A percentile compares a stretch with the other conserved stretches of the same genome.
These are phyloP conservation scores for Drosophila acutilabella DNA, from an alignment of 2,888 invertebrate genomes.

Conservation along the genomic window DNA sequence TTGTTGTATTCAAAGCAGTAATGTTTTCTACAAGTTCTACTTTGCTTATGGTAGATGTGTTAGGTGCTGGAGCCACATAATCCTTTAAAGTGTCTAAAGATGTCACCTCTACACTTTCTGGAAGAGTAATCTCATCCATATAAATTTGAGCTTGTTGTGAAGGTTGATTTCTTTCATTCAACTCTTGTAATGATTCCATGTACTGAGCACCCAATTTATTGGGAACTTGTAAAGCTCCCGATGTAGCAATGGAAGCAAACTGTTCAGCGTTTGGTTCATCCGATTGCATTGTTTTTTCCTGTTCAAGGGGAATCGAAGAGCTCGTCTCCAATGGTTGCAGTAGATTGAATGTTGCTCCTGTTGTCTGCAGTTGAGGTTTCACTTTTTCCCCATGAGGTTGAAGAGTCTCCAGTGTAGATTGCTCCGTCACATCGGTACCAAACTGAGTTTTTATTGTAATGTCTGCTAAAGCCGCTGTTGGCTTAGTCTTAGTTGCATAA, in stretches of 20 bases:
- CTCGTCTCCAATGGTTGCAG: slow-evolving; percentile 71
- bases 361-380: slow-evolving; percentile 53
- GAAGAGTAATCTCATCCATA: slow-evolving; percentile 72
- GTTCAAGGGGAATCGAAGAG: slow-evolving; percentile 64
- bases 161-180: slow-evolving; percentile 23
- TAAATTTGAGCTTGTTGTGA: slow-evolving; percentile 85
- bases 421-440: slow-evolving; percentile 56
- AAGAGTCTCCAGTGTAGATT: slow-evolving; percentile 68
- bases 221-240: slow-evolving; percentile 86
- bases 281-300: slow-evolving; percentile 56
- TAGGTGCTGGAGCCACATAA: slow-evolving; percentile 69
- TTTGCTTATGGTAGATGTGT: slow-evolving; percentile 40
- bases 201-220: slow-evolving; percentile 87
- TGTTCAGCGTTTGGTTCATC: slow-evolving; percentile 40
- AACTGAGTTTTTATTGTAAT: slow-evolving; percentile 52
- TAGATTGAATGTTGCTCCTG: slow-evolving; percentile 52
- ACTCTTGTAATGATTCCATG: slow-evolving; percentile 86
- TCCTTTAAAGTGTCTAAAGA: slow-evolving; percentile 80
- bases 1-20: slow-evolving; percentile 80
- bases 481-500: slow-evolving; percentile 37
- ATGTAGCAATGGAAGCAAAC: slow-evolving; percentile 58
- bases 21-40: slow-evolving; percentile 60
- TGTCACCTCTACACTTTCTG: slow-evolving; percentile 71
- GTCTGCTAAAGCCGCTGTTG: slow-evolving; percentile 57
- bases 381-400: slow-evolving; percentile 29